phyloP scores from a whole-genome alignment of 2,888 invertebrate species.

The Pterostichus madidus region DNA sequence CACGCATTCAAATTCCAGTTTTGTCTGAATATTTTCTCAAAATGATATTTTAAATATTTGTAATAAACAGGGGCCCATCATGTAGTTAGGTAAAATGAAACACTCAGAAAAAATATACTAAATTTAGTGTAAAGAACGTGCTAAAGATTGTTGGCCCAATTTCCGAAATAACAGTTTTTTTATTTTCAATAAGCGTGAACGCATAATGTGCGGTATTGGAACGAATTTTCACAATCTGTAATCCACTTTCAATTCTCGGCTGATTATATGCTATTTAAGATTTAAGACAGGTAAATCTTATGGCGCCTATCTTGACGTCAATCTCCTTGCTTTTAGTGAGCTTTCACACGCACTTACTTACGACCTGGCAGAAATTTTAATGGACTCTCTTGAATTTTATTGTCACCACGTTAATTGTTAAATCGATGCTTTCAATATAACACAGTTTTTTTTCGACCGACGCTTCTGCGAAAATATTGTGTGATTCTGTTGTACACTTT shows the following conservation, averaged over 20 bases:
- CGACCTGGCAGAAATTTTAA: constrained; percentile 26
- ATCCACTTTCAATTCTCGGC: constrained; percentile 52
- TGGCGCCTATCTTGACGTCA: constrained; percentile 35
- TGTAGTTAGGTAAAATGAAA: background rate
- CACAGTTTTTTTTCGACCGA: background rate
- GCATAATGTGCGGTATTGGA: constrained; percentile 34
- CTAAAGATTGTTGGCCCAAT: constrained; percentile 4
- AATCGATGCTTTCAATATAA: constrained; percentile 34
- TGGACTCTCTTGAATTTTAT: constrained; percentile 39
- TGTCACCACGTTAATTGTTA: constrained; percentile 39
- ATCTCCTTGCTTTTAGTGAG: constrained; percentile 53
- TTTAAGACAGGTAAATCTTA: constrained; percentile 59
- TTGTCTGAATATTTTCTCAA: no score
- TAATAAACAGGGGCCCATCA: no score
- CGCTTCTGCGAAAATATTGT: background rate
- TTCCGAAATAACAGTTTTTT: constrained; percentile 38
- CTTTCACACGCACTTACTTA: constrained; percentile 43
- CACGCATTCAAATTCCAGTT: no score
- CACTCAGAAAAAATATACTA: background rate
- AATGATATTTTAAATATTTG: no score
- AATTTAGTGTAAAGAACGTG: background rate
- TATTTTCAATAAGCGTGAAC: constrained; percentile 50
- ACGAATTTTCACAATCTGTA: constrained; percentile 29
- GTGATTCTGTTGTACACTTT: background rate
- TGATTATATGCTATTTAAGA: constrained; percentile 57